phyloP scores from a whole-genome alignment of 2,888 invertebrate genomes.

The Lasioglossum figueresi region DNA sequence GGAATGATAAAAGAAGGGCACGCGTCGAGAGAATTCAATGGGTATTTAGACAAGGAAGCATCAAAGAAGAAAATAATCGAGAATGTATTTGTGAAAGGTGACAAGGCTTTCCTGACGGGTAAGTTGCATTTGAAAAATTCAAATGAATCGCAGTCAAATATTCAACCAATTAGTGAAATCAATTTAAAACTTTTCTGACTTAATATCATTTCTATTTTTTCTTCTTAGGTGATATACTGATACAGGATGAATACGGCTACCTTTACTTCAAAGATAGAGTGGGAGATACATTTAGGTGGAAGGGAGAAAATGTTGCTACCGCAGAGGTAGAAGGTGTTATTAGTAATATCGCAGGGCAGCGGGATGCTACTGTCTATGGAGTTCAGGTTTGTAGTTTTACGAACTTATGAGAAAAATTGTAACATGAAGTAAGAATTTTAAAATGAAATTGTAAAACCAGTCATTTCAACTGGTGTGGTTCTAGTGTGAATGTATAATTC shows the following conservation, averaged over 20 bases:
- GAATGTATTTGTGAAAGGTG: slow-evolving; percentile 88
- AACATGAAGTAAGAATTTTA: too few species aligned
- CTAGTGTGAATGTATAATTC: too few species aligned
- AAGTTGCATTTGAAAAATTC: slow-evolving; percentile 8
- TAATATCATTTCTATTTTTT: not conserved
- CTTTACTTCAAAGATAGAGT: slow-evolving; percentile 88
- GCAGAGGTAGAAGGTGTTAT: slow-evolving; percentile 88
- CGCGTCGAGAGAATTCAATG: slow-evolving; percentile 89
- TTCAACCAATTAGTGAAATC: not conserved
- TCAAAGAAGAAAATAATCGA: slow-evolving; percentile 87
- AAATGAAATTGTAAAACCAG: too few species aligned
- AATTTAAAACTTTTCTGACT: not conserved
- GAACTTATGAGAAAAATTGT: too few species aligned
- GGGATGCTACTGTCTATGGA: slow-evolving; percentile 96
- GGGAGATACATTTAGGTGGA: slow-evolving; percentile 88
- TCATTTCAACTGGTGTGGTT: too few species aligned
- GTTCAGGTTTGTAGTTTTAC: slow-evolving; percentile 88
- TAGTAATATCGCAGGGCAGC: slow-evolving; percentile 86
- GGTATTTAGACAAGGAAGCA: slow-evolving; percentile 87
- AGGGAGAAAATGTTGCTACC: slow-evolving; percentile 89
- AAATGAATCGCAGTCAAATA: not conserved
- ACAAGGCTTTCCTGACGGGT: slow-evolving; percentile 87
- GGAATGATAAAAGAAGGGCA: slow-evolving; percentile 89
- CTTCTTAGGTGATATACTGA: slow-evolving; percentile 85
- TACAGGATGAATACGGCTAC: slow-evolving; percentile 88